Percentiles rank a stretch among this genome's conserved stretches.
Conservation (phyloP, 2,113 vertebrate species). For the Percopsis transmontana region DNA sequence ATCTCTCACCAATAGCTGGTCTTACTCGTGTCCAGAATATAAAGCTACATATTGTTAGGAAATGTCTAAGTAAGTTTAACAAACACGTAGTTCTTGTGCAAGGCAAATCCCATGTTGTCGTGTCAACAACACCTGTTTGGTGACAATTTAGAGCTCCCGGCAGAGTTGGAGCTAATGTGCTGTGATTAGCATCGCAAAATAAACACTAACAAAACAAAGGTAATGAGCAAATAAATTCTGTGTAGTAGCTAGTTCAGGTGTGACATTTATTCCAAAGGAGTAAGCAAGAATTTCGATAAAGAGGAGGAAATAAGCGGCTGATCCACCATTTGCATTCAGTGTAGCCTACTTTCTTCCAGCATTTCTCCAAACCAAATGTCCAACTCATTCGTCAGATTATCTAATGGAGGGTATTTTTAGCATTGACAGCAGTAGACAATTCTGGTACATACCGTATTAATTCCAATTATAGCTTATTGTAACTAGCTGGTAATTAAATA, state of each 20-base stretch:
- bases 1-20: too few species aligned
- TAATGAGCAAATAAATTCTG: background rate
- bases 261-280: background rate
- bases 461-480: too few species aligned
- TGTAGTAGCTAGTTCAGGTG: background rate
- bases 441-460: too few species aligned
- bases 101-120: too few species aligned
- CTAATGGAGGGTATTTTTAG: slow-evolving; percentile 1
- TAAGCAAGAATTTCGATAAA: background rate
- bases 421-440: background rate
- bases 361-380: background rate
- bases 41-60: too few species aligned
- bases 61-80: too few species aligned
- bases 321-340: slow-evolving; percentile 4
- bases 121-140: too few species aligned
- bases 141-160: too few species aligned
- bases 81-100: too few species aligned
- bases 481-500: background rate
- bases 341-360: background rate
- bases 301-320: background rate
- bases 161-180: too few species aligned
- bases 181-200: background rate
- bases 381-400: background rate
- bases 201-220: background rate
- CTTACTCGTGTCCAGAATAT: too few species aligned